These are phyloP conservation scores for Perca fluviatilis DNA, from an alignment of 2,113 vertebrate genomes.

Conservation along the genomic window DNA sequence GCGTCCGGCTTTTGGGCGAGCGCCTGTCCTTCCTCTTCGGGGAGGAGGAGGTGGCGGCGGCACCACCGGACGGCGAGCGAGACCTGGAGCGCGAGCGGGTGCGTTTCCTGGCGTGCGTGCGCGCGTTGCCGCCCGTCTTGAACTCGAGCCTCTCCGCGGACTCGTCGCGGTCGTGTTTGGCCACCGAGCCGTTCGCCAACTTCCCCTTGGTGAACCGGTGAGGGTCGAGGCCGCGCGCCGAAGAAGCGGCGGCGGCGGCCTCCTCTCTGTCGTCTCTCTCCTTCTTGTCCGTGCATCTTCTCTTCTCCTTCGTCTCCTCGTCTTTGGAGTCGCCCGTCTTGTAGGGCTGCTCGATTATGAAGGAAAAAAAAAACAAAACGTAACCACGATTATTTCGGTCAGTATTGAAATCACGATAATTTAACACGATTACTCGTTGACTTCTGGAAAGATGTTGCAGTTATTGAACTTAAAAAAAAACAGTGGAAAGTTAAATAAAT, in stretches of 20 bases:
- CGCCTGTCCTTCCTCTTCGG: slow-evolving; percentile 93
- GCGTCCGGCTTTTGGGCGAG: slow-evolving; percentile 90
- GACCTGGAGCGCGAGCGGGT: slow-evolving; percentile 92
- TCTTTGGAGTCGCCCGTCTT: slow-evolving; percentile 88
- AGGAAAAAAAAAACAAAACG: too few species aligned
- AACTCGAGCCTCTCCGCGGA: slow-evolving; percentile 19
- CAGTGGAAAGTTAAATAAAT: too few species aligned
- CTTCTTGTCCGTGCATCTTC: slow-evolving; percentile 88
- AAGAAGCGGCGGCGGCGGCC: too few species aligned
- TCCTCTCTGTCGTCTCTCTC: slow-evolving; percentile 93
- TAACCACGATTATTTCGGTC: too few species aligned
- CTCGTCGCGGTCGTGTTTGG: slow-evolving; percentile 84
- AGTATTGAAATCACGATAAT: too few species aligned
- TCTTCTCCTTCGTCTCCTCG: slow-evolving; percentile 84
- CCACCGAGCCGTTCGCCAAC: slow-evolving; percentile 88
- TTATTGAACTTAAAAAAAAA: too few species aligned
- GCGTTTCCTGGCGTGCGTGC: slow-evolving; percentile 88
- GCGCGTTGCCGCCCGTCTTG: slow-evolving; percentile 66
- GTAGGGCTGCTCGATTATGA: too few species aligned
- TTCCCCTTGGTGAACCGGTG: slow-evolving; percentile 88
- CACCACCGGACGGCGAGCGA: slow-evolving; percentile 88
- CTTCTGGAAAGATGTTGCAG: too few species aligned
- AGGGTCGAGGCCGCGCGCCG: slow-evolving; percentile 82
- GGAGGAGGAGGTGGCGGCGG: slow-evolving; percentile 86
- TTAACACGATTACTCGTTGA: too few species aligned